Base-by-base conservation (phyloP, 2,888 invertebrate species). In the Cybosia mesomella region DNA sequence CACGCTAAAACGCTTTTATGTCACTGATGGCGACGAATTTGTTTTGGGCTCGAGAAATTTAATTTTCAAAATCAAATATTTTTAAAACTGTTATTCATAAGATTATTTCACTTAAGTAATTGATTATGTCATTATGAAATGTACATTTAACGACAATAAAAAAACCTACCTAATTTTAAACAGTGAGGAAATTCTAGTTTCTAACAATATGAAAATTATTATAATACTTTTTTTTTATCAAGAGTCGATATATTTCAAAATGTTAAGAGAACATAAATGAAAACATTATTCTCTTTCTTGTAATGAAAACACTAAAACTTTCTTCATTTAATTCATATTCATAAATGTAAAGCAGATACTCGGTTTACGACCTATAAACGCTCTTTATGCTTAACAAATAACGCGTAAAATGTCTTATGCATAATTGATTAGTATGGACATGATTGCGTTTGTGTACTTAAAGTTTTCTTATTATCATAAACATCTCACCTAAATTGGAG, bases 361-460 rank as follows among this genome's bases (percentile, higher is more conserved):
- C 67, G 63, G 68, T 75, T 81, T 79, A 81, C 60, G 81, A 70
- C 65, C 67, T 24, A 75, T 75, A 71, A 80, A 75, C 59, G 60
- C 65, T 58, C 64, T 77, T 79, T 65, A 79, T 75, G 70, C 63
- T 11, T 24, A 62, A 71, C 57, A 74, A 75, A 74, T 77, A 74
- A 73, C 67, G 64, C 64, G 55, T 80, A 68, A 76, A 80, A 72
- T 43, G 32, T 64, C 64, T 70, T 55, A 43, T 67, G 58, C 62
- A 70, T 70, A 66, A 73, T 69, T 73, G 36, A 64, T 71, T 66
- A 53, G 55, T 65, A 43, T 49, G 39, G 22, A 64, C 9, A 57
- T 64, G 64, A 64, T 64, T 64, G 55, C 43, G 7, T 64, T 59
- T 55, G 21, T 22, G 21, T 55, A 43, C 49, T 34, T 43, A 39